phyloP scores from a whole-genome alignment of 2,113 vertebrate species.

The Jacana jacana region DNA sequence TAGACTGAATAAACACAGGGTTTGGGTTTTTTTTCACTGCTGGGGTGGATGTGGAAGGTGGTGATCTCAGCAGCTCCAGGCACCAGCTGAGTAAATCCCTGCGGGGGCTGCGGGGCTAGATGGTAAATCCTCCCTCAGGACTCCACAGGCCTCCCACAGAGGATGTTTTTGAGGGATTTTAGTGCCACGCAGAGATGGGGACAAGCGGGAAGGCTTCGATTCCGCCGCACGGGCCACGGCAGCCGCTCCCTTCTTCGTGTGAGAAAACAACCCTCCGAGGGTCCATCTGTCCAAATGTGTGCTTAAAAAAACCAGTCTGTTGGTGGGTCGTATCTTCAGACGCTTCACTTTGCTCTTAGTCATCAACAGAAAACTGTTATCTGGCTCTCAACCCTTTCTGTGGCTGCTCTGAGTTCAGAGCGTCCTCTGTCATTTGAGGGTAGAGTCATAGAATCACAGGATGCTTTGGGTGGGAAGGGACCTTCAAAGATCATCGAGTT shows the following conservation, averaged over 20 bases:
- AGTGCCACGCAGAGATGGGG: not conserved
- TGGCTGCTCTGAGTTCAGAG: too few species aligned
- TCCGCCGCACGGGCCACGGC: not conserved
- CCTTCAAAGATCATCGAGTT: too few species aligned
- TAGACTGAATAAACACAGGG: not conserved
- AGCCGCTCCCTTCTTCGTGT: rapidly evolving
- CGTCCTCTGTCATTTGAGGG: rapidly evolving
- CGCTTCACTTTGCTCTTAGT: not conserved
- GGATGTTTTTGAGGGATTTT: not conserved
- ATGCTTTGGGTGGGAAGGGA: too few species aligned
- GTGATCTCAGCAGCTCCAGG: too few species aligned
- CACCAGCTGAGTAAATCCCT: not conserved
- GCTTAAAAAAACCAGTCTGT: not conserved
- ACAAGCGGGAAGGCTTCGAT: not conserved
- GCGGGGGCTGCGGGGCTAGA: rapidly evolving
- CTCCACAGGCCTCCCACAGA: too few species aligned
- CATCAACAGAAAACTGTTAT: not conserved
- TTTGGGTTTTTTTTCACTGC: not conserved
- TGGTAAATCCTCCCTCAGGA: not conserved
- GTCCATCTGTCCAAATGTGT: not conserved
- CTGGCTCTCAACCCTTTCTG: not conserved
- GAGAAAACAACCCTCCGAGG: not conserved
- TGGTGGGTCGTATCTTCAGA: not conserved
- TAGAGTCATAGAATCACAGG: too few species aligned
- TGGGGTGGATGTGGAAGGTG: not conserved